Evolutionary conservation across 1,140 invertebrate genomes (phyloP).

Genomic region (Drosophila tristis): DNA sequence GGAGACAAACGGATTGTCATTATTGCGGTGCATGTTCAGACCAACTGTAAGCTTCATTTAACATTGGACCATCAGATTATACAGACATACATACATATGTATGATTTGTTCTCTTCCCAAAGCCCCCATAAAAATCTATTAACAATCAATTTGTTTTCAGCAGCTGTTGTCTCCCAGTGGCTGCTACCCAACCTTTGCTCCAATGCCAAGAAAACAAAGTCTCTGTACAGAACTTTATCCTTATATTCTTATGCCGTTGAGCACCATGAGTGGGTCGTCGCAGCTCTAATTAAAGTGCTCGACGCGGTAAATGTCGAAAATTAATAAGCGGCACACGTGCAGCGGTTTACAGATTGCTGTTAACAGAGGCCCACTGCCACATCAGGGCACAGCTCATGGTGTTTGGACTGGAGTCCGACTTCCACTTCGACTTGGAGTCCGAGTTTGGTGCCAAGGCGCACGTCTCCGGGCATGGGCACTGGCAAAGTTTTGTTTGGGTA

Average conservation of each 20-base stretch:
- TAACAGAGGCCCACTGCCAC: slow-evolving; percentile 14
- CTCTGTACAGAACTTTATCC: slow-evolving; percentile 27
- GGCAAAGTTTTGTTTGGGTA: slow-evolving; percentile 68
- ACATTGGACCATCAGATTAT: not conserved
- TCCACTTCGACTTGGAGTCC: not conserved
- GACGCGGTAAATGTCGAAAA: slow-evolving; percentile 50
- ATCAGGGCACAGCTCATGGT: too few relatives aligned
- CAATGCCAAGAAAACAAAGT: slow-evolving; percentile 3
- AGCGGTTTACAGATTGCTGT: slow-evolving; percentile 52
- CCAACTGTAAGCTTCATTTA: slow-evolving; percentile 8
- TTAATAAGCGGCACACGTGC: slow-evolving; percentile 80
- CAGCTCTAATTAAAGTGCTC: slow-evolving; percentile 62
- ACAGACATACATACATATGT: not conserved
- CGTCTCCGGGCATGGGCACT: slow-evolving; percentile 51
- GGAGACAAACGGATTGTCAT: too few relatives aligned
- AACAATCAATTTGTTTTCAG: slow-evolving; percentile 66
- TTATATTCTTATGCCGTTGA: not conserved
- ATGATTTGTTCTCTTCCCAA: not conserved
- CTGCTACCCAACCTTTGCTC: too few relatives aligned
- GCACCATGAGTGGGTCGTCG: slow-evolving; percentile 17
- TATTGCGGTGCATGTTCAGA: too few relatives aligned
- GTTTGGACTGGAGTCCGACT: too few relatives aligned
- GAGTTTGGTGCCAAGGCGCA: slow-evolving; percentile 1
- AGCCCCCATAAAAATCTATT: slow-evolving; percentile 44
- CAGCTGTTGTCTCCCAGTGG: slow-evolving; percentile 31